Evolutionary conservation across 2,113 vertebrate species (phyloP).

Genomic region (Carassius gibelio): DNA sequence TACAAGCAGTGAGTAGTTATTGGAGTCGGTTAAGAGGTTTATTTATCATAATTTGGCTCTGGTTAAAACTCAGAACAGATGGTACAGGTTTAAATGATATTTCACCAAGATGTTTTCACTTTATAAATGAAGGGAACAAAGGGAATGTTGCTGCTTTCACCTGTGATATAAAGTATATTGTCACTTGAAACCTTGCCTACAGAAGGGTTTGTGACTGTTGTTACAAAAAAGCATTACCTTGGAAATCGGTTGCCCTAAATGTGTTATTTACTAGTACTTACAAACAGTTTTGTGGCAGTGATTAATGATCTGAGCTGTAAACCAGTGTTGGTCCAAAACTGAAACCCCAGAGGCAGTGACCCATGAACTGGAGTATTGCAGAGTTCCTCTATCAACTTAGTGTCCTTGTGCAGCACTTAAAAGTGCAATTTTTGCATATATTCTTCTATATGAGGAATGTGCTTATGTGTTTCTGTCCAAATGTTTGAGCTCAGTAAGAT

Average conservation of each 20-base stretch:
- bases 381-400: not conserved
- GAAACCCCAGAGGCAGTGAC: not conserved
- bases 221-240: not conserved
- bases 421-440: not conserved
- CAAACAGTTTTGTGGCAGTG: constrained; percentile 24
- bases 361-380: not conserved
- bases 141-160: not conserved
- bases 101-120: not conserved
- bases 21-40: not conserved
- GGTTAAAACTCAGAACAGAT: constrained; percentile 40
- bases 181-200: constrained; percentile 6
- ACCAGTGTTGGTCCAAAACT: not conserved
- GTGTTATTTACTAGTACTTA: not conserved
- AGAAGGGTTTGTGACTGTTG: not conserved
- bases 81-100: constrained; percentile 30
- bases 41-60: not conserved
- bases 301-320: constrained; percentile 2
- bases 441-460: not conserved
- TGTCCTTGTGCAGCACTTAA: not conserved
- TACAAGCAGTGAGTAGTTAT: not conserved
- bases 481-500: not conserved
- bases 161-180: not conserved
- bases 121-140: not conserved
- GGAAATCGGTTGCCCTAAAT: not conserved
- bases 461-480: not conserved